Evolutionary conservation across 2,888 invertebrate species (phyloP).

Genomic region (Ommatoiulus sabulosus): DNA sequence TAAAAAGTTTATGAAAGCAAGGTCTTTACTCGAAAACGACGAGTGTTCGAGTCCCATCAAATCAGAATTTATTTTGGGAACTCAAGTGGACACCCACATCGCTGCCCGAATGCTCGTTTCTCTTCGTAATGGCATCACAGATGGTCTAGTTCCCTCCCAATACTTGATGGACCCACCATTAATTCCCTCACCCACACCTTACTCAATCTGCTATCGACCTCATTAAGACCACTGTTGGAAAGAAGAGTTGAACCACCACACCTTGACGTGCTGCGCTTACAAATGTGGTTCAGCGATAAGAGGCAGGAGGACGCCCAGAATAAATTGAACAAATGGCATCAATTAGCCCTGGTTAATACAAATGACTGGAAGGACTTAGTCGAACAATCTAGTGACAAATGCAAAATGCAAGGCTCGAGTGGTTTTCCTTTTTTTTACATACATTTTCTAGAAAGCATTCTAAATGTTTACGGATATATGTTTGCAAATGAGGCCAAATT

Average conservation of each 20-base stretch:
- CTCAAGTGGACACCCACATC: not conserved
- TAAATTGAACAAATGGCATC: not conserved
- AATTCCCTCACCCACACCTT: conserved; percentile 6
- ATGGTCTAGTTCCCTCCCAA: conserved; percentile 13
- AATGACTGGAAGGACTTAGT: not conserved
- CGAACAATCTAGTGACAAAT: not conserved
- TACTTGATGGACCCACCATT: not conserved
- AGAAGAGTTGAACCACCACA: conserved; percentile 13
- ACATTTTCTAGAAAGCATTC: too few species aligned
- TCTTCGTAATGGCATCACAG: not conserved
- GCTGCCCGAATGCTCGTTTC: not conserved
- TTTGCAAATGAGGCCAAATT: too few species aligned
- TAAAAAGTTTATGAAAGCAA: not conserved
- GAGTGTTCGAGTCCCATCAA: not conserved
- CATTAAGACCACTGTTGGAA: conserved; percentile 18
- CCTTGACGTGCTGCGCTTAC: not conserved
- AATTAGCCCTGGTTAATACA: conserved; percentile 17
- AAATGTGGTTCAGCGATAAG: not conserved
- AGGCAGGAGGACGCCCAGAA: not conserved
- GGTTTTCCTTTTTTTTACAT: too few species aligned
- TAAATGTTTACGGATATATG: too few species aligned
- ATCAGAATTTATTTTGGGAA: not conserved
- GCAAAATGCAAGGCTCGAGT: too few species aligned
- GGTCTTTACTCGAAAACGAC: not conserved
- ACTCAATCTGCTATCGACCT: conserved; percentile 20